Base-by-base conservation (phyloP, 2,113 vertebrate species). In the Sceloporus tristichus region DNA sequence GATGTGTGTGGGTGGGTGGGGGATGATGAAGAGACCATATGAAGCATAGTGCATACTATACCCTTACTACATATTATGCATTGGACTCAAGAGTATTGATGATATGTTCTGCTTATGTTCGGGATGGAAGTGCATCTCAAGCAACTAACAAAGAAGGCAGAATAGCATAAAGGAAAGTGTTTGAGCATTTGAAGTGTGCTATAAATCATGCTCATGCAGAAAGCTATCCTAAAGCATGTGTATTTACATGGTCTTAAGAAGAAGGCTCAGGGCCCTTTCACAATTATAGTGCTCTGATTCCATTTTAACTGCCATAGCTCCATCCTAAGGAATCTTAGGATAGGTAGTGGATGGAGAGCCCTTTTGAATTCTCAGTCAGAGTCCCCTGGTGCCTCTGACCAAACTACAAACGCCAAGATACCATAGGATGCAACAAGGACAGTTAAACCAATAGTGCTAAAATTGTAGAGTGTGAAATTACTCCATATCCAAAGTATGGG, bases 61-160 rank as follows among this genome's bases (percentile, higher is more conserved):
- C 48, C 21, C 27, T 42, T 82, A 38, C 38, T 65, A 9, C 27
- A 21, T n/a, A 85, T 56, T 23, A 27, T 68, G 59, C 38, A 14
- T 82, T 88, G 65, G 59, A 77, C 25, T 53, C 29, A 76, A 68
- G 59, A 76, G 23, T 38, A 56, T 19, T 83, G 40, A 27, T 53
- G 27, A 38, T 54, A 29, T 77, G 81, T 84, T 84, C 54, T 74
- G 54, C 16, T 87, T 76, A 29, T 25, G n/a, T 65, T 73, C 53
- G 62, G 29, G 27, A 29, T 65, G 42, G 70, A 53, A 66, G 71
- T n/a, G 34, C 16, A 70, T 29, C 10, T 18, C 48, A 29, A 88
- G 42, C n/a, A 56, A 78, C 42, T 38, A 62, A n/a, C 34, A 23
- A 16, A 70, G 74, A 78, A 88, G 27, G 42, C 9, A 42, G 59